Conservation (phyloP, 2,888 invertebrate species). For the Andrena minutula region DNA sequence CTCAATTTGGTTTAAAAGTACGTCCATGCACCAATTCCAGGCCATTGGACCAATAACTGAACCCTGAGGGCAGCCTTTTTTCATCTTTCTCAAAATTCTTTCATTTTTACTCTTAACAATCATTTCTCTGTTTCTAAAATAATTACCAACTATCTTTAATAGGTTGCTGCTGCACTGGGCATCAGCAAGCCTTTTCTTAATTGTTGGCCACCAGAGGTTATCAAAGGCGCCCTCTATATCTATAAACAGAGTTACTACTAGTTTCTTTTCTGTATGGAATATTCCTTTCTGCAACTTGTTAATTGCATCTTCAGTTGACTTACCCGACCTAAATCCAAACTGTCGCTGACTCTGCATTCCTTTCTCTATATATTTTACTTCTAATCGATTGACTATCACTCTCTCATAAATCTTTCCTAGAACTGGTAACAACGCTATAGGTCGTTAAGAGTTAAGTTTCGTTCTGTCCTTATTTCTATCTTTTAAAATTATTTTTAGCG, state of each 20-base stretch:
- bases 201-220: constrained; percentile 31
- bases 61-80: constrained; percentile 21
- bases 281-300: background rate
- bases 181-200: background rate
- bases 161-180: background rate
- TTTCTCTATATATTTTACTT: background rate
- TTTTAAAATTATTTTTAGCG: constrained; percentile 10
- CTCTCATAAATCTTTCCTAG: constrained; percentile 35
- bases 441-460: constrained; percentile 18
- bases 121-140: constrained; percentile 13
- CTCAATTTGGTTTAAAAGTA: background rate
- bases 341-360: background rate
- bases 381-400: constrained; percentile 15
- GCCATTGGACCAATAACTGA: constrained; percentile 4
- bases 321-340: background rate
- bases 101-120: background rate
- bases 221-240: constrained; percentile 31
- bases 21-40: constrained; percentile 3
- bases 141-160: background rate
- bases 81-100: background rate
- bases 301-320: constrained; percentile 14
- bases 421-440: constrained; percentile 14
- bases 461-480: background rate
- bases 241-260: background rate
- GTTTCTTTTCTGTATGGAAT: background rate